A percentile compares a stretch with the other conserved stretches of the same genome.
Evolutionary conservation across 2,888 invertebrate genomes (phyloP).

Genomic region (Eupithecia dodoneata): DNA sequence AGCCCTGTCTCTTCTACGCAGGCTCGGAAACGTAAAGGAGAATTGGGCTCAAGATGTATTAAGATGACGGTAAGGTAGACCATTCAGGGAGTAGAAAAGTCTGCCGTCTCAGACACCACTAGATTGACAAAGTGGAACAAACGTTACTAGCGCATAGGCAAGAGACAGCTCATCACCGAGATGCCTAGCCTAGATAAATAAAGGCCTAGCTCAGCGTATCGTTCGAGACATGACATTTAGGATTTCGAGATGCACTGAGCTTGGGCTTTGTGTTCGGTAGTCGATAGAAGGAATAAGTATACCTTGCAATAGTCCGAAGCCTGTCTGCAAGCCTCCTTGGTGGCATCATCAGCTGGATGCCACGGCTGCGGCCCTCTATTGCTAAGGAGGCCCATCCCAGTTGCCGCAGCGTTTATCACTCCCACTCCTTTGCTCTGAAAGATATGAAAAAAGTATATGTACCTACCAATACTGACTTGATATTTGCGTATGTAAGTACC

Average conservation of each 20-base stretch:
- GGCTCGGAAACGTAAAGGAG: neutral
- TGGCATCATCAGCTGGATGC: slow-evolving; percentile 90
- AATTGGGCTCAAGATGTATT: neutral
- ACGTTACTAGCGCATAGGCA: too few relatives aligned
- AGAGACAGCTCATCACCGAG: too few relatives aligned
- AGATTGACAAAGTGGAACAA: too few relatives aligned
- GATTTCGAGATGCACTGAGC: neutral
- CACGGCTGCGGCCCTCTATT: slow-evolving; percentile 89
- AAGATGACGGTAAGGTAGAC: neutral
- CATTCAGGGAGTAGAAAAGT: too few relatives aligned
- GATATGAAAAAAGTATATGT: neutral
- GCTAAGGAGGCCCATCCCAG: slow-evolving; percentile 92
- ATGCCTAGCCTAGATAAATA: too few relatives aligned
- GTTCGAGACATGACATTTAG: neutral
- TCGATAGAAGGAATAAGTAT: neutral
- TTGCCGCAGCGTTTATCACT: slow-evolving; percentile 92
- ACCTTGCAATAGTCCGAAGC: slow-evolving; percentile 89
- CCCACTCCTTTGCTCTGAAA: slow-evolving; percentile 88
- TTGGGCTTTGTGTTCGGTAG: neutral
- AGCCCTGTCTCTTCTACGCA: neutral
- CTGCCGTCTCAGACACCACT: too few relatives aligned
- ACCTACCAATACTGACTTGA: neutral
- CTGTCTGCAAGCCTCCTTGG: slow-evolving; percentile 84
- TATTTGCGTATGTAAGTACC: too few relatives aligned
- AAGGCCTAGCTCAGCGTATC: too few relatives aligned